Evolutionary conservation across 2,888 invertebrate species (phyloP).

Genomic region (Euphydryas editha): DNA sequence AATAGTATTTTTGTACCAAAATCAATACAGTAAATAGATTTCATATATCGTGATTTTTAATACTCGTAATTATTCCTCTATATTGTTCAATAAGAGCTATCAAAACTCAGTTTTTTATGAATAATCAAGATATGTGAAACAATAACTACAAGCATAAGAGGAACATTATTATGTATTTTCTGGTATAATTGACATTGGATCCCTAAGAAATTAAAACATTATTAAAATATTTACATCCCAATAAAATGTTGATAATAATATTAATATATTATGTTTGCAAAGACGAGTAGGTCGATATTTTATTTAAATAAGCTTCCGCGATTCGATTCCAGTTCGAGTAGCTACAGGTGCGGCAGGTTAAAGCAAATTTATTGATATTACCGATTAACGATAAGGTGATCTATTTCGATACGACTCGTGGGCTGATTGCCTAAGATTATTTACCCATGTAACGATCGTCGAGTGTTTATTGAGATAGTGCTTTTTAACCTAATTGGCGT

Average conservation of each 20-base stretch:
- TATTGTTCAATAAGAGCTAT: no score
- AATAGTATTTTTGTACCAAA: no score
- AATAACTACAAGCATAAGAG: no score
- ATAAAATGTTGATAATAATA: neutral
- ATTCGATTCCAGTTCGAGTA: slow-evolving; percentile 29
- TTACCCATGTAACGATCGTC: slow-evolving; percentile 39
- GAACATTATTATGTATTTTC: no score
- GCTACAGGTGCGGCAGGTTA: slow-evolving; percentile 38
- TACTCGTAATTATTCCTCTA: no score
- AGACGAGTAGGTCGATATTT: slow-evolving; percentile 5
- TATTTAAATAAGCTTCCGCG: slow-evolving; percentile 18
- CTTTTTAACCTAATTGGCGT: slow-evolving; percentile 43
- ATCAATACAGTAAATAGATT: no score
- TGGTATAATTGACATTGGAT: no score
- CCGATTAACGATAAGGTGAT: slow-evolving; percentile 51
- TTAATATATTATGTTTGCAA: slow-evolving; percentile 2
- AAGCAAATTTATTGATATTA: slow-evolving; percentile 40
- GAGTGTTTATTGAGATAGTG: slow-evolving; percentile 42
- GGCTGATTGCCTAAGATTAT: slow-evolving; percentile 40
- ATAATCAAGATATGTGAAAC: no score
- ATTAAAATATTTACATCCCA: neutral
- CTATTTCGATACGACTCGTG: slow-evolving; percentile 48
- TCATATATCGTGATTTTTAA: no score
- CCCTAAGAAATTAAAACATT: neutral
- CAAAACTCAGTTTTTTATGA: no score